Base-by-base conservation (phyloP, 2,797 vertebrate species). In the Enteromius afrohamiltoni region DNA sequence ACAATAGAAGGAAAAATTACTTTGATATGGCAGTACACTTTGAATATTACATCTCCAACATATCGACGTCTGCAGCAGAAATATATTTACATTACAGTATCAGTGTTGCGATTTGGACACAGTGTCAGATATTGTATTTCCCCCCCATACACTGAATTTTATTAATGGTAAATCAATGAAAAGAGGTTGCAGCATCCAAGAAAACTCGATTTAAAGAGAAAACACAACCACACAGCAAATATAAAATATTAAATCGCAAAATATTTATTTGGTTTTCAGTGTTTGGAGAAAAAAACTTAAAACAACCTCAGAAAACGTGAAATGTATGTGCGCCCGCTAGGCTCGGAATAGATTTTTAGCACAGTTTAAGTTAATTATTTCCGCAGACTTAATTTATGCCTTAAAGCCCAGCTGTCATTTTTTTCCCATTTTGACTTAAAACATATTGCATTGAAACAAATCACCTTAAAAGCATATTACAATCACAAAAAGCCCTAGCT, bases 61-160 rank as follows among this genome's bases (percentile, higher is more conserved):
- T 16, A 55, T 23, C 7, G 21, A 17, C 16, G 9, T 65, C 26
- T 62, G 60, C 62, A 67, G 81, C 60, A 76, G 73, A 67, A 76
- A 83, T 76, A 55, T 67, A 69, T 83, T 45, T 47, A 60, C 81
- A 68, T 83, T 83, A 83, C 49, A 58, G 64, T 68, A 83, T 31
- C 49, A 58, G 13, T 34, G 81, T 45, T 62, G 23, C 53, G 11
- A 34, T 73, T 65, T 51, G 71, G 58, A 77, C 79, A 82, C 65
- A 85, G 70, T 70, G 84, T 92, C 88, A 93, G 91, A 91, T 90
- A 89, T 91, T 90, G 86, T 85, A 89, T 90, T 91, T 91, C 78
- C 85, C 85, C 85, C 84, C 84, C 1, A 40, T 23, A 40, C 55
- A 60, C 73, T 67, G 29, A 51, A 67, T 62, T 79, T 16, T 55